Base-by-base conservation (phyloP, 2,888 invertebrate genomes). In the Drosophila formosana region DNA sequence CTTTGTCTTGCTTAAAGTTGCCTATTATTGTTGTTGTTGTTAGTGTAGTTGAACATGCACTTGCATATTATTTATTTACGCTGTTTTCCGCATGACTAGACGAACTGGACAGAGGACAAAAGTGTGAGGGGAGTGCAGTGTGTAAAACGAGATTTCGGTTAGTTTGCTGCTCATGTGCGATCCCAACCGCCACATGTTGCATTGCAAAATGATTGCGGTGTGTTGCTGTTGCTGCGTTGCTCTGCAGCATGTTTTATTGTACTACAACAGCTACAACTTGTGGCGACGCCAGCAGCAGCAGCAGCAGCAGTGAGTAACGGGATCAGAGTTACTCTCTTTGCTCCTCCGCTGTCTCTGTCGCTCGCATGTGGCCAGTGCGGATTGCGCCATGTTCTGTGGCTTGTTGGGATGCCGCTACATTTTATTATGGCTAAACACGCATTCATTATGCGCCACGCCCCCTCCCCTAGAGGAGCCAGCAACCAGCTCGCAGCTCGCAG, bases 391-490 rank as follows among this genome's bases (percentile, higher is more conserved):
- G 87, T 87, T 78, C 51, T 80, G 84, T 67, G 70, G 63, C 75
- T 72, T 81, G 79, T 72, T 61, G 52, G 58, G 73, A 78, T 77
- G 69, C 88, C 82, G 75, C 82, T 76, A 87, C 82, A 82, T 84
- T 84, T 79, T 78, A 87, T 87, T 86, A 82, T 72, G 80, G 87
- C 80, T 80, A 82, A 82, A 60, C 86, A 82, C 80, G 86, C 83
- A 82, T 82, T 86, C 80, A 82, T 86, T 86, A 82, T 77, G 83
- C 55, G 45, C 25, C 5, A 32, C n/a, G 6, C 30, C 30, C 30
- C 7, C 30, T 7, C 30, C 4, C 30, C 6, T 2, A 30, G 30
- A 30, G 30, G 5, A 28, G 28, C 6, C 6, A 6, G 30, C 30
- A 41, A 43, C 26, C 3, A 9, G 34, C 13, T 32, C 9, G 7